Evolutionary conservation across 2,113 vertebrate genomes (phyloP).

Genomic region (Pollimyrus isidori): DNA sequence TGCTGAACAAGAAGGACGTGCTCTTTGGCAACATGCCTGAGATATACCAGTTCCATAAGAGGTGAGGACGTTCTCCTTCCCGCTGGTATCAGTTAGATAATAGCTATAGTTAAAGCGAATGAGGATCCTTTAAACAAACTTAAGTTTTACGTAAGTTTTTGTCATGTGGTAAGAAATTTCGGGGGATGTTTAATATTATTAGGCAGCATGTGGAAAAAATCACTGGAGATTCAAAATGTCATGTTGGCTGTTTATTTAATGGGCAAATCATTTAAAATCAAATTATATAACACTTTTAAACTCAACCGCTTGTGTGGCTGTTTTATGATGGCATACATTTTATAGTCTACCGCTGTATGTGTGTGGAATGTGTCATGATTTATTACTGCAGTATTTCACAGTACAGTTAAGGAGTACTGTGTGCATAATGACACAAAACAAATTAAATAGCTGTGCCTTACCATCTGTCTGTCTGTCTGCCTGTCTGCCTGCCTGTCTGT

Average conservation of each 20-base stretch:
- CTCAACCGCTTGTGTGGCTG: background rate
- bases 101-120: background rate
- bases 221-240: background rate
- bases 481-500: background rate
- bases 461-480: background rate
- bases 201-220: background rate
- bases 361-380: background rate
- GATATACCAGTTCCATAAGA: slow-evolving; percentile 95
- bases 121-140: background rate
- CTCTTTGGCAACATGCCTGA: slow-evolving; percentile 97
- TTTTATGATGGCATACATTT: background rate
- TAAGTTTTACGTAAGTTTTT: background rate
- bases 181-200: background rate
- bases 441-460: background rate
- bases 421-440: background rate
- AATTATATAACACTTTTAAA: background rate
- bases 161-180: background rate
- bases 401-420: background rate
- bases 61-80: slow-evolving; percentile 50
- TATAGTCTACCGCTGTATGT: background rate
- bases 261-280: background rate
- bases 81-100: background rate
- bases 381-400: background rate
- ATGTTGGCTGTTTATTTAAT: background rate
- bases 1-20: slow-evolving; percentile 87